A percentile compares a stretch with the other conserved stretches of the same genome.
phyloP scores from a whole-genome alignment of 1,140 invertebrate species.

The Drosophila quadrilineata region DNA sequence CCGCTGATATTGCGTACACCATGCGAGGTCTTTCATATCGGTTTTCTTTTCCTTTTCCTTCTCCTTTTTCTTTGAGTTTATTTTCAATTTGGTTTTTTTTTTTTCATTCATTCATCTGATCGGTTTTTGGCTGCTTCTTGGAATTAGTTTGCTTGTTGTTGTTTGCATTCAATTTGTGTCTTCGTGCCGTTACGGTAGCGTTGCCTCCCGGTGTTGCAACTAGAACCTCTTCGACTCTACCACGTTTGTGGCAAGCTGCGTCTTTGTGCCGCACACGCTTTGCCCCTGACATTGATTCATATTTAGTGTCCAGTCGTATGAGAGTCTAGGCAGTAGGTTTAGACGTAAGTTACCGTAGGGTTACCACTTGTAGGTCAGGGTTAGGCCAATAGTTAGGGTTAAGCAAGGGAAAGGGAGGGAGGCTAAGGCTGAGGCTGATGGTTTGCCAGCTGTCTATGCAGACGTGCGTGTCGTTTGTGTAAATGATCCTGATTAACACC shows the following conservation, averaged over 20 bases:
- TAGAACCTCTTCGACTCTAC: too few species aligned
- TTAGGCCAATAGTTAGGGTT: too few species aligned
- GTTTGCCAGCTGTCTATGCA: conserved; percentile 20
- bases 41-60: conserved; percentile 14
- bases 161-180: conserved; percentile 73
- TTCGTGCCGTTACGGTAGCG: conserved; percentile 59
- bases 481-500: conserved; percentile 68
- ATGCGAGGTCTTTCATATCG: conserved; percentile 59
- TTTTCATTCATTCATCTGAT: conserved; percentile 32
- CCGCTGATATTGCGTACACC: conserved; percentile 79
- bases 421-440: too few species aligned
- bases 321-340: neutral
- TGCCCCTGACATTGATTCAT: conserved; percentile 72
- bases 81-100: conserved; percentile 37
- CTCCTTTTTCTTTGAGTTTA: conserved; percentile 21
- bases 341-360: conserved; percentile 6
- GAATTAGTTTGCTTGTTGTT: conserved; percentile 60
- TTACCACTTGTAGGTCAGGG: conserved; percentile 58
- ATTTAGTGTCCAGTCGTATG: conserved; percentile 47
- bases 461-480: conserved; percentile 60
- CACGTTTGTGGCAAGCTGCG: conserved; percentile 66
- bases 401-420: too few species aligned
- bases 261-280: conserved; percentile 70
- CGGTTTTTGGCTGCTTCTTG: conserved; percentile 36
- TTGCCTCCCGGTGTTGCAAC: conserved; percentile 32